Base-by-base conservation (phyloP, 2,797 vertebrate genomes). In the Varecia variegata region DNA sequence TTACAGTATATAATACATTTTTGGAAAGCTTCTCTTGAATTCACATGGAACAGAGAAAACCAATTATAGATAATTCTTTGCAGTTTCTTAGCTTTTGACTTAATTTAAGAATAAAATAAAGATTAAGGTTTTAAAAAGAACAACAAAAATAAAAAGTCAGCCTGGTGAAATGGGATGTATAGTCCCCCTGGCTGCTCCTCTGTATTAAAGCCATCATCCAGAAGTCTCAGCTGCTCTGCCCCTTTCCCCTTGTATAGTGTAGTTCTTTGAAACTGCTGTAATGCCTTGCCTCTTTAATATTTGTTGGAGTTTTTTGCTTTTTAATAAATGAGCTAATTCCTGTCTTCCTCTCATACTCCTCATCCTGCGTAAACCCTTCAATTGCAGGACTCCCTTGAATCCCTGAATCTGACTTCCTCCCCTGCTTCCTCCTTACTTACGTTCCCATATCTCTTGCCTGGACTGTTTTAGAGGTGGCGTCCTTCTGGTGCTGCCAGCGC, bases 71-170 rank as follows among this genome's bases (percentile, higher is more conserved):
- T 52, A 90, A 90, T 90, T 89, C 56, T 96, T 85, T 96, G 73
- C 7, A 96, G 14, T 92, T 90, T 95, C 27, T 88, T 88, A 95
- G 45, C 45, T 82, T 93, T 84, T 0, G 0, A 60, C 62, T 94
- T 97, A 93, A 77, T 93, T 94, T 96, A 90, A 87, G 73, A 94
- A 67, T 35, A 71, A 91, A 92, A 88, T 86, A 84, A 86, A 12
- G 27, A 54, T 71, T 56, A 74, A 71, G 1, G 4, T 76, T 90
- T 92, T 80, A 23, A 79, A 85, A 86, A 93, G 13, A 70, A 71
- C 17, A 50, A 35, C 25, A 93, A 80, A 58, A 86, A 67, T 45
- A 70, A 38, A 77, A 91, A 60, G 17, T 38, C 15, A 47, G 13
- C 62, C 35, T 86, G 79, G 14, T 90, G 70, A 92, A 73, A 68